Percentiles rank a stretch among this genome's conserved stretches.
phyloP scores from a whole-genome alignment of 2,113 vertebrate species.

The Sterna hirundo region DNA sequence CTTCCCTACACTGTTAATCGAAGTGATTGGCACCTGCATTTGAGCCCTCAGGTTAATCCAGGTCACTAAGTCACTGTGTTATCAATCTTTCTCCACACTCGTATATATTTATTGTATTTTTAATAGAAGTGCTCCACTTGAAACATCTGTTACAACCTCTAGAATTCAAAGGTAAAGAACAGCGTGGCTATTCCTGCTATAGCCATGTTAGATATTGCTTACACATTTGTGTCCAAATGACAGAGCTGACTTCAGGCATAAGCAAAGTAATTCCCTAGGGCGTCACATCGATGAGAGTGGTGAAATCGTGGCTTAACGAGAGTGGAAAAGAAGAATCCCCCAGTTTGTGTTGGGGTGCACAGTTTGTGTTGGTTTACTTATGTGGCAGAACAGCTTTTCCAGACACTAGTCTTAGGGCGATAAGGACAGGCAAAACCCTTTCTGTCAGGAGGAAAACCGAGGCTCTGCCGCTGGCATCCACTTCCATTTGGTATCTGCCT shows the following conservation, averaged over 20 bases:
- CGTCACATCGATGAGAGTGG: not conserved
- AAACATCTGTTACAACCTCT: not conserved
- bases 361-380: not conserved
- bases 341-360: not conserved
- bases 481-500: not conserved
- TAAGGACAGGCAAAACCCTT: not conserved
- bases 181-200: not conserved
- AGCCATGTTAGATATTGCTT: not conserved
- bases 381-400: not conserved
- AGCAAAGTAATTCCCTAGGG: not conserved
- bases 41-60: not conserved
- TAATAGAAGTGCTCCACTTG: not conserved
- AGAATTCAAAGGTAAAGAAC: not conserved
- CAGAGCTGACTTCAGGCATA: not conserved
- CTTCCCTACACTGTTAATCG: not conserved
- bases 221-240: not conserved
- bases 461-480: not conserved
- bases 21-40: conserved; percentile 6
- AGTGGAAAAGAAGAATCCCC: not conserved
- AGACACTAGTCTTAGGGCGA: not conserved
- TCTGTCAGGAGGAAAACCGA: not conserved
- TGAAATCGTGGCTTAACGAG: not conserved
- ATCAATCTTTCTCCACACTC: not conserved
- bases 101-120: not conserved
- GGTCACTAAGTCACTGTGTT: not conserved